phyloP scores from a whole-genome alignment of 2,888 invertebrate species.

The Pedicia rivosa region DNA sequence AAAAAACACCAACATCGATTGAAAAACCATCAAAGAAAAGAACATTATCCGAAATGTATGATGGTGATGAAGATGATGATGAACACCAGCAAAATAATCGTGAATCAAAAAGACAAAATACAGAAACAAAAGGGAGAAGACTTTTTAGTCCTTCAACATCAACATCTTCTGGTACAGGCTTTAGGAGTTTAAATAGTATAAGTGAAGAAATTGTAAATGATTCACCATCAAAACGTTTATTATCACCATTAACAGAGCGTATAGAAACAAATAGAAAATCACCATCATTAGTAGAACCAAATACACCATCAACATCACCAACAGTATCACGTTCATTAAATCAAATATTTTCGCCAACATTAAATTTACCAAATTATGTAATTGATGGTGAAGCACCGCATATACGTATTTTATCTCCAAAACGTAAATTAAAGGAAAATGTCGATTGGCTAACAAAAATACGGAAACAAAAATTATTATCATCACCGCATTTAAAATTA shows the following conservation, averaged over 20 bases:
- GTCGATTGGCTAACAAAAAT: conserved; percentile 58
- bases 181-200: neutral
- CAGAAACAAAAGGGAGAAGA: conserved; percentile 30
- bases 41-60: conserved; percentile 23
- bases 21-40: conserved; percentile 23
- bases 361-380: conserved; percentile 61
- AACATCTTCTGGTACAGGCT: neutral
- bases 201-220: neutral
- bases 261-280: conserved; percentile 7
- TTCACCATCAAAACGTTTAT: neutral
- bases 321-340: conserved; percentile 14
- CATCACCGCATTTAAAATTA: neutral
- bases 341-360: conserved; percentile 42
- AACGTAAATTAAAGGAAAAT: conserved; percentile 41
- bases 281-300: conserved; percentile 16
- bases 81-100: no score
- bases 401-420: conserved; percentile 47
- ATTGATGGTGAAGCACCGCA: conserved; percentile 64
- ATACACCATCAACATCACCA: conserved; percentile 7
- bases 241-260: conserved; percentile 7
- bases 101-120: conserved; percentile 31
- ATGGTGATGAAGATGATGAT: conserved; percentile 16
- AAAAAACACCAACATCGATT: conserved; percentile 22
- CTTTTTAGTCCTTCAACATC: conserved; percentile 31
- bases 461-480: conserved; percentile 31